Percentiles rank a stretch among this genome's conserved stretches.
Evolutionary conservation across 1,140 invertebrate genomes (phyloP).

Genomic region (Asobara japonica): DNA sequence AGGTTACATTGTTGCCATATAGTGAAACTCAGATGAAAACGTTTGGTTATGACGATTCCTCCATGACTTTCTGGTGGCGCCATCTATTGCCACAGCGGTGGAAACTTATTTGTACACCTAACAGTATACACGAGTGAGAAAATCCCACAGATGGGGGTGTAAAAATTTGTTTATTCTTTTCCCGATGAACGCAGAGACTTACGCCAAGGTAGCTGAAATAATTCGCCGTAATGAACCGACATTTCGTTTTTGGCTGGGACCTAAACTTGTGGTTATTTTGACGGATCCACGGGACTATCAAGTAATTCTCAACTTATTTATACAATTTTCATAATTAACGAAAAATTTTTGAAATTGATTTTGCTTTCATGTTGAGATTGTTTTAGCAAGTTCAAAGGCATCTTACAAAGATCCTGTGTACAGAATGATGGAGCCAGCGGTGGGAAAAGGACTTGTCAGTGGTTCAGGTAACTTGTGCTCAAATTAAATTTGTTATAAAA

Average conservation of each 20-base stretch:
- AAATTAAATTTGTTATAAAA: not conserved
- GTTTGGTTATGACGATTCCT: too few species aligned
- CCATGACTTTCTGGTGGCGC: too few species aligned
- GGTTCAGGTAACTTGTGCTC: conserved; percentile 54
- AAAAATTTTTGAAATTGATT: not conserved
- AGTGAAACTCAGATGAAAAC: too few species aligned
- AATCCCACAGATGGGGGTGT: too few species aligned
- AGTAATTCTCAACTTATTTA: conserved; percentile 37
- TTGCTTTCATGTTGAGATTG: conserved; percentile 48
- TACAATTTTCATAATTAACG: not conserved
- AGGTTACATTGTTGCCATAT: too few species aligned
- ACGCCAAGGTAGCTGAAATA: conserved; percentile 14
- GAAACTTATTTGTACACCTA: too few species aligned
- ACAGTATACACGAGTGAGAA: too few species aligned
- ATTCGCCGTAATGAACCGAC: conserved; percentile 50
- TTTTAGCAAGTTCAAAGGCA: conserved; percentile 53
- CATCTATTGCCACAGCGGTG: too few species aligned
- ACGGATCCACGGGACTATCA: conserved; percentile 62
- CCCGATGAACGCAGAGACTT: conserved; percentile 16
- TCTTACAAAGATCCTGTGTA: conserved; percentile 58
- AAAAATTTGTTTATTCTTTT: too few species aligned
- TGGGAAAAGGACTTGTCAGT: conserved; percentile 58
- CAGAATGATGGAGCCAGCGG: conserved; percentile 55
- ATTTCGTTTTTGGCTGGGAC: conserved; percentile 61
- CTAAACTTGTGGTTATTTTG: conserved; percentile 58